A percentile compares a stretch with the other conserved stretches of the same genome.
Conservation (phyloP, 1,140 invertebrate species). For the Drosophila nebulosa region DNA sequence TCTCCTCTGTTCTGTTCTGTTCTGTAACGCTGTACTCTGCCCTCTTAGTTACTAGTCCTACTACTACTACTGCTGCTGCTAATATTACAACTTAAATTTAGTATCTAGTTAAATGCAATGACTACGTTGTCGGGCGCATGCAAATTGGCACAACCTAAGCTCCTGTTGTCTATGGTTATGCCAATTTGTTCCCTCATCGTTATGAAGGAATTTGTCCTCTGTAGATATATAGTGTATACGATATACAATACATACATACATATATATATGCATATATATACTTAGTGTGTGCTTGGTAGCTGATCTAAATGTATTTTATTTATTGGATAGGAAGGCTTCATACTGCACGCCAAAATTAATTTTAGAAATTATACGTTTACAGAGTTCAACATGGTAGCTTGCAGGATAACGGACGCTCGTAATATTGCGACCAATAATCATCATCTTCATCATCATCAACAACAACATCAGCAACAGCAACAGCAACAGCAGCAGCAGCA, state of each 20-base stretch:
- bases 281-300: constrained; percentile 62
- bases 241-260: constrained; percentile 32
- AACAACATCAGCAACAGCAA: constrained; percentile 1
- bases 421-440: constrained; percentile 88
- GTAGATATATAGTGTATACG: constrained; percentile 7
- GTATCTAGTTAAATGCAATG: constrained; percentile 1
- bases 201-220: constrained; percentile 16
- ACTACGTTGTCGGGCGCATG: constrained; percentile 39
- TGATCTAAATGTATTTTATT: constrained; percentile 67
- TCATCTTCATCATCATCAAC: constrained; percentile 28
- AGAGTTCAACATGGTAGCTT: constrained; percentile 99
- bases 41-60: constrained; percentile 26
- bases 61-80: constrained; percentile 5
- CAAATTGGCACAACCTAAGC: constrained; percentile 58
- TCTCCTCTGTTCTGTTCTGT: neutral
- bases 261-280: constrained; percentile 44
- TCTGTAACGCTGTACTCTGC: neutral
- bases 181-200: constrained; percentile 40
- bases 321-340: constrained; percentile 79
- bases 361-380: constrained; percentile 87
- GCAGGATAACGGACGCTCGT: constrained; percentile 94
- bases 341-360: constrained; percentile 83
- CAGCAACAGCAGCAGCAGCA: neutral
- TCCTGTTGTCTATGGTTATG: constrained; percentile 30
- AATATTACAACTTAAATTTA: constrained; percentile 18